Conservation (phyloP, 2,113 vertebrate genomes). For the Apodemus speciosus region DNA sequence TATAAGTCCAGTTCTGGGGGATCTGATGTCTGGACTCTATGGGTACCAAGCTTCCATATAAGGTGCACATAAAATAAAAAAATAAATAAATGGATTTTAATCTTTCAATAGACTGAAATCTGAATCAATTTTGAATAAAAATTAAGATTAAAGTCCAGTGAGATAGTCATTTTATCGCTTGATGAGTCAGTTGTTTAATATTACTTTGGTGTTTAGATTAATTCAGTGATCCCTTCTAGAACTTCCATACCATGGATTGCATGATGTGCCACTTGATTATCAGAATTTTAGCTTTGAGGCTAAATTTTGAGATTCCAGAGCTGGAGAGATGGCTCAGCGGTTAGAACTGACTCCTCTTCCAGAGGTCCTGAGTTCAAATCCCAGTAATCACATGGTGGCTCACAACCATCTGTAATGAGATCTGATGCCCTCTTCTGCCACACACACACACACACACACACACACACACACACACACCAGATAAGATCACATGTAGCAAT, state of each 20-base stretch:
- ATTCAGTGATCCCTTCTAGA: not conserved
- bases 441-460: not conserved
- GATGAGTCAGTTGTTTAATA: constrained; percentile 20
- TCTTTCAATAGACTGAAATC: not conserved
- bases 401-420: too few species aligned
- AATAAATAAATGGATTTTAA: not conserved
- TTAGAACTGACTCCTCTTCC: too few species aligned
- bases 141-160: constrained; percentile 10
- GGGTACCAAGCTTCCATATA: not conserved
- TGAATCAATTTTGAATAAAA: not conserved
- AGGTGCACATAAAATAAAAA: not conserved
- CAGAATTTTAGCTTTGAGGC: not conserved
- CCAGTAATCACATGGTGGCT: too few species aligned
- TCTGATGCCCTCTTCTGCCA: too few species aligned
- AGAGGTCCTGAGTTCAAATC: too few species aligned
- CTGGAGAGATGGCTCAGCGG: too few species aligned
- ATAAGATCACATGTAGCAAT: not conserved
- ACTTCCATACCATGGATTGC: not conserved
- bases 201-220: not conserved
- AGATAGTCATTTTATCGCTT: constrained; percentile 1
- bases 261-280: not conserved
- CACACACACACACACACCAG: not conserved
- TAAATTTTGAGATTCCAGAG: not conserved
- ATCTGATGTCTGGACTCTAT: not conserved
- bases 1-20: not conserved